Evolutionary conservation across 2,888 invertebrate species (phyloP).

Genomic region (Hipparchia sbordonii): DNA sequence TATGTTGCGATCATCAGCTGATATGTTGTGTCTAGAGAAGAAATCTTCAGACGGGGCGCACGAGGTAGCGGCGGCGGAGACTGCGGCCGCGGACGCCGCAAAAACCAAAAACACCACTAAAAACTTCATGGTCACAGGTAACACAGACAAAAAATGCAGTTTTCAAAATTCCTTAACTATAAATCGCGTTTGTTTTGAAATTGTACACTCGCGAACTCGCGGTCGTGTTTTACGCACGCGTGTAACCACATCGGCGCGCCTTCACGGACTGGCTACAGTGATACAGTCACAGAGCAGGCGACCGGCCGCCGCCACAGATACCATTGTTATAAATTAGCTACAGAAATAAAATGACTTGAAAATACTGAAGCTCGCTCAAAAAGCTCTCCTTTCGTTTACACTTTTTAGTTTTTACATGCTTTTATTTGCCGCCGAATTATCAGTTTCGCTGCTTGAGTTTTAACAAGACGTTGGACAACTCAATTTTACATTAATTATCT

Average conservation of each 20-base stretch:
- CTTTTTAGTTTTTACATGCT: conserved; percentile 21
- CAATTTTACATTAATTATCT: conserved; percentile 35
- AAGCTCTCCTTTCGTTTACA: conserved; percentile 26
- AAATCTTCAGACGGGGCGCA: conserved; percentile 66
- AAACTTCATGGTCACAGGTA: conserved; percentile 74
- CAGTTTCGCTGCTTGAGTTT: conserved; percentile 9
- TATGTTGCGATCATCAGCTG: conserved; percentile 75
- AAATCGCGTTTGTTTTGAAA: conserved; percentile 54
- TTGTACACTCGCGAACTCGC: conserved; percentile 68
- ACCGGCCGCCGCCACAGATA: conserved; percentile 50
- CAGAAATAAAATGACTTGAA: conserved; percentile 65
- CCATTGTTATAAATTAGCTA: conserved; percentile 65
- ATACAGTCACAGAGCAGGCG: conserved; percentile 30
- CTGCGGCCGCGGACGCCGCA: conserved; percentile 57
- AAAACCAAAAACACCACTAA: conserved; percentile 64
- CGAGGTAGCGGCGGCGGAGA: conserved; percentile 60
- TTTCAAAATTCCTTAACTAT: conserved; percentile 47
- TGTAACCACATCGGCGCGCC: conserved; percentile 74
- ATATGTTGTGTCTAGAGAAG: conserved; percentile 72
- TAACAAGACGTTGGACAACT: conserved; percentile 44
- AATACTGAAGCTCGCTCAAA: conserved; percentile 47
- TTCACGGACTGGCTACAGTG: conserved; percentile 60
- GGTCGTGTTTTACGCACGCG: conserved; percentile 59
- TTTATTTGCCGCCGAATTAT: conserved; percentile 20
- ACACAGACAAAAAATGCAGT: conserved; percentile 51